Evolutionary conservation across 1,140 invertebrate species (phyloP).

Genomic region (Tenebrio molitor): DNA sequence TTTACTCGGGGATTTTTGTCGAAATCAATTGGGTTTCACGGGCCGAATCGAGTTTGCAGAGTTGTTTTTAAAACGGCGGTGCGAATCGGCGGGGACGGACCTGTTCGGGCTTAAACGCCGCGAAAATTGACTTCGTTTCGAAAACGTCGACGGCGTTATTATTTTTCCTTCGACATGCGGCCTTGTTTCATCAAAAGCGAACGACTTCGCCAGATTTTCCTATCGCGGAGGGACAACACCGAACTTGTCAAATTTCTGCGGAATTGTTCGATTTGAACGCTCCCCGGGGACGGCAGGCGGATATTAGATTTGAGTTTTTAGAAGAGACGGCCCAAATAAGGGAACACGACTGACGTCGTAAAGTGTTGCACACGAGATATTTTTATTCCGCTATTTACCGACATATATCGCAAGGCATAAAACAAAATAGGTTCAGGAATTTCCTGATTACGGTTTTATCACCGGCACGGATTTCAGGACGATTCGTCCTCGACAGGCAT

Average conservation of each 20-base stretch:
- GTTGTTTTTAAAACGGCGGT: conserved; percentile 23
- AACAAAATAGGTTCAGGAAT: conserved; percentile 50
- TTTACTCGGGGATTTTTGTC: conserved; percentile 8
- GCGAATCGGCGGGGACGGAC: neutral
- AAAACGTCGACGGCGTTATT: no score
- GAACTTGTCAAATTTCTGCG: conserved; percentile 16
- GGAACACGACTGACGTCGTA: conserved; percentile 23
- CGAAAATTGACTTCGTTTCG: conserved; percentile 1
- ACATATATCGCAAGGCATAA: conserved; percentile 53
- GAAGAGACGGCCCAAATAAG: conserved; percentile 17
- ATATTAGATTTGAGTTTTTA: conserved; percentile 34
- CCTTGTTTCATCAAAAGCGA: neutral
- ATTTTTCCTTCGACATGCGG: neutral
- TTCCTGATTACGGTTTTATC: conserved; percentile 51
- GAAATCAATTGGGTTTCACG: conserved; percentile 20
- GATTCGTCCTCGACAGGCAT: conserved; percentile 30
- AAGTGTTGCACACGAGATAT: conserved; percentile 49
- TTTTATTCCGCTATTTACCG: conserved; percentile 51
- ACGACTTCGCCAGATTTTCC: neutral
- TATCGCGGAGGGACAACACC: conserved; percentile 10
- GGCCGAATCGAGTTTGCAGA: conserved; percentile 1
- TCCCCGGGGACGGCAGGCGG: conserved; percentile 1
- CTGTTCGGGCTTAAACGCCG: no score
- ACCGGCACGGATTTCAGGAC: conserved; percentile 46
- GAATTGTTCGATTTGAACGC: conserved; percentile 34